Base-by-base conservation (phyloP, 2,888 invertebrate species). In the Phania funesta region DNA sequence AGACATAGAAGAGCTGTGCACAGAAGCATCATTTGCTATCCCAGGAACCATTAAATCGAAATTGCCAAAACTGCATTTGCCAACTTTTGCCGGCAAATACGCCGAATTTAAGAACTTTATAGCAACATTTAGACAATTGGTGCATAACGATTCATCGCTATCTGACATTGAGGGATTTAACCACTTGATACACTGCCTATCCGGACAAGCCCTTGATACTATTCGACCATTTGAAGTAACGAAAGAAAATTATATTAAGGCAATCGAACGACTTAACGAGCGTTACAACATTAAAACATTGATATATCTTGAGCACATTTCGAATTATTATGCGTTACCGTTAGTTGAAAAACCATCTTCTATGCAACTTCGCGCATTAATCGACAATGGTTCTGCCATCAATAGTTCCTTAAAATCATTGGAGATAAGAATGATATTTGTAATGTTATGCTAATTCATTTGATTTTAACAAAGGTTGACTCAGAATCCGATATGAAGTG, bases 391-490 rank as follows among this genome's bases (percentile, higher is more conserved):
- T 3, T 62, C 80, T 18, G 62, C 68, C 18, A 11, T 80, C 41
- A 70, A 56, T 26, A 58, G 76, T 22, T 79, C 79, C 0, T 32
- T 79, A 41, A 56, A 38, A 35, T 79, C 79, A 46, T 5, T 79
- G 65, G 65, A n/a, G 9, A 32, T 32, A 9, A 32, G 32, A 32
- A 32, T 8, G 41, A 74, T 7, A 74, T 74, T 8, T 67, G 65
- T 18, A 65, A 74, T 8, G 80, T 68, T 5, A 79, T 83, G 71
- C 29, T 83, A 13, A 81, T 81, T 22, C 70, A 78, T 41, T 50
- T 83, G 20, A 56, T 74, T 9, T 75, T 82, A 60, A 46, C 67
- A n/a, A 82, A 82, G 26, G 67, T 77, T 38, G 81, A 83, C 18
- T 38, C 64, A 44, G 70, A 73, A 9, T 67, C 81, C 8, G 24